Evolutionary conservation across 37 sponge, comb jelly and placozoan genomes (phyloP).

Genomic region (Crambe crambe): DNA sequence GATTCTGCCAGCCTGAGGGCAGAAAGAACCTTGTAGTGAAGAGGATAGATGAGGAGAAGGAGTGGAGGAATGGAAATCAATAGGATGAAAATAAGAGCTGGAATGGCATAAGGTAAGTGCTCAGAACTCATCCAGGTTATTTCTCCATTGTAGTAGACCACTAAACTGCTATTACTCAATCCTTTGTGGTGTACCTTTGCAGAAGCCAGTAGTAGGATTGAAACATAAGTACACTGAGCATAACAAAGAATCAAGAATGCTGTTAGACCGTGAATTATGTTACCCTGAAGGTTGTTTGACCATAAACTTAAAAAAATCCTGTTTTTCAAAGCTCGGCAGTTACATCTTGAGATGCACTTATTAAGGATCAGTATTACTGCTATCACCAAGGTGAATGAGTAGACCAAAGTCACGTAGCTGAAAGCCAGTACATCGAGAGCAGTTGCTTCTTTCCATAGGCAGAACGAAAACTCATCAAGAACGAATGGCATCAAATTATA

Average conservation of each 20-base stretch:
- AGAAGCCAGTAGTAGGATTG: slow-evolving; percentile 6
- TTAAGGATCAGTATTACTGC: background rate
- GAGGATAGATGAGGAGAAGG: slow-evolving; percentile 18
- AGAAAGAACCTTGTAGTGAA: slow-evolving; percentile 16
- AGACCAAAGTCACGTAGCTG: slow-evolving; percentile 32
- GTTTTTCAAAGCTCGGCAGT: no score
- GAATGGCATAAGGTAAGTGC: slow-evolving; percentile 36
- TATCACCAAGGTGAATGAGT: slow-evolving; percentile 29
- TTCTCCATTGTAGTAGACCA: slow-evolving; percentile 2
- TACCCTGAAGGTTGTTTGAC: background rate
- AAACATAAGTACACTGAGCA: slow-evolving; percentile 22
- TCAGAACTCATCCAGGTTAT: background rate
- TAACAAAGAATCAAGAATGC: slow-evolving; percentile 49
- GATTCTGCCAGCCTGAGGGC: background rate
- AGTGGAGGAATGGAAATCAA: slow-evolving; percentile 12
- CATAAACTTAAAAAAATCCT: no score
- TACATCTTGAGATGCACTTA: slow-evolving; percentile 8
- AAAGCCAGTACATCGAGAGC: slow-evolving; percentile 18
- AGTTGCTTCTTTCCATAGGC: slow-evolving; percentile 24
- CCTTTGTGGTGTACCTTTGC: background rate
- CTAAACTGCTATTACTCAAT: background rate
- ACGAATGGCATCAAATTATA: slow-evolving; percentile 28
- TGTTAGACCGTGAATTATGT: slow-evolving; percentile 47
- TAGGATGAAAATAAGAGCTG: background rate
- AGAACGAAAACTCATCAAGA: slow-evolving; percentile 29